phyloP scores from a whole-genome alignment of 2,888 invertebrate species.

The Aradus depressus region DNA sequence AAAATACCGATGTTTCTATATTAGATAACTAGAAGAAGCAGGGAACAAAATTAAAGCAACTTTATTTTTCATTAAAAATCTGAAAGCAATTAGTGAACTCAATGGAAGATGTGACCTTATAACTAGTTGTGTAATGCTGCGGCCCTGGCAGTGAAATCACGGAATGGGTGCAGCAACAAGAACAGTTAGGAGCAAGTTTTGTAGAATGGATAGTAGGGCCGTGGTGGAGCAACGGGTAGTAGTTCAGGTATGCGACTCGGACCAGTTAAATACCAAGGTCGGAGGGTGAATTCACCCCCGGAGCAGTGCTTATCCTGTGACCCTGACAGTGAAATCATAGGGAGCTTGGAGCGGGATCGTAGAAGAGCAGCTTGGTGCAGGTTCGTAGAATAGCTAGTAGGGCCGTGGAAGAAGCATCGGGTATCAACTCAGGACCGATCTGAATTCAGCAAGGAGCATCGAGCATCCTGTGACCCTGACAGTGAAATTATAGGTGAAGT shows the following conservation, averaged over 20 bases:
- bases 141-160: constrained; percentile 13
- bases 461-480: constrained; percentile 1
- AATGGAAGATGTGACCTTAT: no score
- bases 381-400: neutral
- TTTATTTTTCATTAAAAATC: no score
- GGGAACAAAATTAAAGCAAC: no score
- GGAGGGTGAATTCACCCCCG: neutral
- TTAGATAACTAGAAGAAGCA: no score
- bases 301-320: neutral
- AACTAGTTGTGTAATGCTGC: no score
- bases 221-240: neutral
- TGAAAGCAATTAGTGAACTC: no score
- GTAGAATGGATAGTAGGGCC: constrained; percentile 1
- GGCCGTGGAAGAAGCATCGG: neutral
- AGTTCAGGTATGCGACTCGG: constrained; percentile 10
- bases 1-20: no score
- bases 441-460: neutral
- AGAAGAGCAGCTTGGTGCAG: constrained; percentile 9
- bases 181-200: constrained; percentile 7
- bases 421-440: constrained; percentile 8
- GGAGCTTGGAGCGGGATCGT: no score
- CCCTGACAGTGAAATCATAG: constrained; percentile 9
- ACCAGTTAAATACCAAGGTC: constrained; percentile 17
- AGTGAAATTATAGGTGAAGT: no score
- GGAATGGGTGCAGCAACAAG: constrained; percentile 2